Conservation (phyloP, 1,140 invertebrate genomes). For the Drosophila sproati region DNA sequence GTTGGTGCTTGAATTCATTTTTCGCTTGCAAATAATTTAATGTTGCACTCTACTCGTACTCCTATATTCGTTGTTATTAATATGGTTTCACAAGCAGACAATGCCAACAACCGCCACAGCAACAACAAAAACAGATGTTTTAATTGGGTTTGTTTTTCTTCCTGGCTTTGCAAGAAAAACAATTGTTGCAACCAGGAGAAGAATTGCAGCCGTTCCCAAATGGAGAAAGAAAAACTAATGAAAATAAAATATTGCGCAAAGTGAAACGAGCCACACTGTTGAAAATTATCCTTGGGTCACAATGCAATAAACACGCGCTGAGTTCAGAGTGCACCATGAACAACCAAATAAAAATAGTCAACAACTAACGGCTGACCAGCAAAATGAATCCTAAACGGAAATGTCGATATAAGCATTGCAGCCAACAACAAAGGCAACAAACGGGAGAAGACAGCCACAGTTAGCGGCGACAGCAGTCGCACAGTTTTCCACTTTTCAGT, state of each 20-base stretch:
- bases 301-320: slow-evolving; percentile 54
- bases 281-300: slow-evolving; percentile 67
- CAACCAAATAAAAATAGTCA: slow-evolving; percentile 34
- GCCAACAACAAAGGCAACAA: slow-evolving; percentile 26
- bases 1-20: neutral
- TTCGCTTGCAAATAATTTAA: slow-evolving; percentile 15
- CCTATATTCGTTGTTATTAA: slow-evolving; percentile 23
- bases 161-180: slow-evolving; percentile 23
- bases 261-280: slow-evolving; percentile 73
- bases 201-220: slow-evolving; percentile 26
- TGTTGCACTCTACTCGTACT: neutral
- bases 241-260: slow-evolving; percentile 54
- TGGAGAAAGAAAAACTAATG: slow-evolving; percentile 15
- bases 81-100: slow-evolving; percentile 8
- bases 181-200: slow-evolving; percentile 23
- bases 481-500: slow-evolving; percentile 50
- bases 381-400: slow-evolving; percentile 82
- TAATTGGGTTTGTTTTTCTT: slow-evolving; percentile 26
- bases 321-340: slow-evolving; percentile 3
- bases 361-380: slow-evolving; percentile 66
- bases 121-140: slow-evolving; percentile 13
- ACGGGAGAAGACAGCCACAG: slow-evolving; percentile 54
- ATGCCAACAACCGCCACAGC: neutral
- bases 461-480: slow-evolving; percentile 47
- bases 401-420: slow-evolving; percentile 80